Percentiles rank a stretch among this genome's conserved stretches.
Evolutionary conservation across 1,140 invertebrate species (phyloP).

Genomic region (Patella vulgata): DNA sequence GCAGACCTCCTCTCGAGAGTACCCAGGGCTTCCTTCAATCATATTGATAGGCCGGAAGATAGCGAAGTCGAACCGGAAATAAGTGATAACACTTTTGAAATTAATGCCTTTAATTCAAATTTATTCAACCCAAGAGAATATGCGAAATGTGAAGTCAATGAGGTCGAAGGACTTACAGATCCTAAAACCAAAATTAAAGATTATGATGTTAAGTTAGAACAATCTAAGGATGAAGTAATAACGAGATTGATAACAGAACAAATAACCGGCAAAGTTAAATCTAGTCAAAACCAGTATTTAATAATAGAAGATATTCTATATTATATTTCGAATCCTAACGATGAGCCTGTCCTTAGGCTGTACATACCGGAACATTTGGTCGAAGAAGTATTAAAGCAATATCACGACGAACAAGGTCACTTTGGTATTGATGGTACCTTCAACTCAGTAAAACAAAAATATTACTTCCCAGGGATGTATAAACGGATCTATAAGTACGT

Average conservation of each 20-base stretch:
- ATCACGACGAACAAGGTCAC: constrained; percentile 27
- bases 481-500: constrained; percentile 20
- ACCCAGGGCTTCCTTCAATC: neutral
- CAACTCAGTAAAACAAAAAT: constrained; percentile 12
- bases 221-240: constrained; percentile 13
- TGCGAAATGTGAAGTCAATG: neutral
- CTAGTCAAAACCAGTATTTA: constrained; percentile 1
- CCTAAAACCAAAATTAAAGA: neutral
- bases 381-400: constrained; percentile 10
- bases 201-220: constrained; percentile 7
- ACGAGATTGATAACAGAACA: neutral
- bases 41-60: neutral
- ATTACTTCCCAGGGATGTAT: constrained; percentile 30
- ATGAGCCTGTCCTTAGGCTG: constrained; percentile 10
- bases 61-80: too few relatives aligned
- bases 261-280: neutral
- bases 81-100: too few relatives aligned
- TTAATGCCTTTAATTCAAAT: too few relatives aligned
- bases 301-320: constrained; percentile 24
- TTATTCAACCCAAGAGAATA: constrained; percentile 20
- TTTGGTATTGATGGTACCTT: too few relatives aligned
- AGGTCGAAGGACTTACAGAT: neutral
- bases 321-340: constrained; percentile 21
- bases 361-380: constrained; percentile 15
- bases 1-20: neutral